Evolutionary conservation across 2,113 vertebrate genomes (phyloP).

Genomic region (Tichodroma muraria): DNA sequence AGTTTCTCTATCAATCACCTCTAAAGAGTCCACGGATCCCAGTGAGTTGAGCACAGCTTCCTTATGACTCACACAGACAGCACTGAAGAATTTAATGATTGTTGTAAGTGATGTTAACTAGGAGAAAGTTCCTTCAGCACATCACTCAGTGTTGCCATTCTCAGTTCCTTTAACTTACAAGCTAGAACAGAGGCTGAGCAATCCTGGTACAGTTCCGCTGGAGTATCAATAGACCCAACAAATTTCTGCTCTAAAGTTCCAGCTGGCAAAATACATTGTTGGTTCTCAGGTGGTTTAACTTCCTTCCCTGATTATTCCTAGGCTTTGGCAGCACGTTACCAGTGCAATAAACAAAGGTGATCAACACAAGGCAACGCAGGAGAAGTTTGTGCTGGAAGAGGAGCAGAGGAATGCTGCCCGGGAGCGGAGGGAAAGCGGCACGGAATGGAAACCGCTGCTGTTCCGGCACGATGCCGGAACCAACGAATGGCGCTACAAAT

Average conservation of each 20-base stretch:
- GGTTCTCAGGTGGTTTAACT: not conserved
- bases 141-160: not conserved
- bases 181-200: not conserved
- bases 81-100: not conserved
- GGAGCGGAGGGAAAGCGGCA: conserved; percentile 74
- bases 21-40: not conserved
- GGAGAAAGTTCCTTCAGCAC: not conserved
- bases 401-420: conserved; percentile 79
- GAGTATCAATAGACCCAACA: not conserved
- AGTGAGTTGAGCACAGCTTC: not conserved
- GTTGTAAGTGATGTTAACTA: not conserved
- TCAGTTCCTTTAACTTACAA: not conserved
- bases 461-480: conserved; percentile 76
- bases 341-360: conserved; percentile 86
- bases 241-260: not conserved
- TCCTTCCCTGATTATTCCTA: conserved; percentile 31
- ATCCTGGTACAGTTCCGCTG: not conserved
- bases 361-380: conserved; percentile 86
- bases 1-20: not conserved
- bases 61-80: not conserved
- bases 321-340: conserved; percentile 92
- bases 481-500: conserved; percentile 85
- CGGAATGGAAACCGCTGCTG: conserved; percentile 75
- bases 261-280: not conserved
- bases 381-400: conserved; percentile 90